Percentiles rank a stretch among this genome's conserved stretches.
phyloP scores from a whole-genome alignment of 2,888 invertebrate species.

The Callinectes sapidus region DNA sequence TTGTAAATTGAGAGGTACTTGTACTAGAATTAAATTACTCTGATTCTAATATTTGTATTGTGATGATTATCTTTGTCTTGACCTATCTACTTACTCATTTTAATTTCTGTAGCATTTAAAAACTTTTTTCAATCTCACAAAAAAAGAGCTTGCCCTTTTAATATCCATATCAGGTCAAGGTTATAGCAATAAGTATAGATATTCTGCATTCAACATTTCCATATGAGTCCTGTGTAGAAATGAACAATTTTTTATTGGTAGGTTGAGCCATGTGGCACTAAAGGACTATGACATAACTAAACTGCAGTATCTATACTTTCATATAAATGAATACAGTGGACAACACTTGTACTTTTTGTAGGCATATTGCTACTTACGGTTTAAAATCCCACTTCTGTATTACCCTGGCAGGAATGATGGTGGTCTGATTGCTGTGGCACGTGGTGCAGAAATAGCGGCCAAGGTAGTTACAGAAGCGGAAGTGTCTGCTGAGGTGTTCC shows the following conservation, averaged over 20 bases:
- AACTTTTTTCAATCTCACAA: neutral
- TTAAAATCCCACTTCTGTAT: constrained; percentile 72
- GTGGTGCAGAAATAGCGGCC: constrained; percentile 90
- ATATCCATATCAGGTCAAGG: too few relatives aligned
- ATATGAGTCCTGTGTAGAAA: too few relatives aligned
- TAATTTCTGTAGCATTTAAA: neutral
- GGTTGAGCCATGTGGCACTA: too few relatives aligned
- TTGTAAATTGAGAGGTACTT: too few relatives aligned
- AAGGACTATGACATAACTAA: neutral
- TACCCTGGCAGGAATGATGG: constrained; percentile 80
- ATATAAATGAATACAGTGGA: neutral
- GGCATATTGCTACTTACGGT: constrained; percentile 47
- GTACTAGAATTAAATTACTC: too few relatives aligned
- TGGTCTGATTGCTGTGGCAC: constrained; percentile 87
- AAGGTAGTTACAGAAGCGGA: constrained; percentile 79
- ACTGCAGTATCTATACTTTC: neutral
- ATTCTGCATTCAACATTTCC: too few relatives aligned
- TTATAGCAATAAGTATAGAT: too few relatives aligned
- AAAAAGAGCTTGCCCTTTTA: too few relatives aligned
- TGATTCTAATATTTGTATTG: neutral
- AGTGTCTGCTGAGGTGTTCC: constrained; percentile 83
- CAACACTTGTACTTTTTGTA: neutral
- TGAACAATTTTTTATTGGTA: too few relatives aligned
- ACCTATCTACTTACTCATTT: neutral
- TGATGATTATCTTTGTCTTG: neutral